Evolutionary conservation across 2,113 vertebrate genomes (phyloP).

Genomic region (Mus spicilegus): DNA sequence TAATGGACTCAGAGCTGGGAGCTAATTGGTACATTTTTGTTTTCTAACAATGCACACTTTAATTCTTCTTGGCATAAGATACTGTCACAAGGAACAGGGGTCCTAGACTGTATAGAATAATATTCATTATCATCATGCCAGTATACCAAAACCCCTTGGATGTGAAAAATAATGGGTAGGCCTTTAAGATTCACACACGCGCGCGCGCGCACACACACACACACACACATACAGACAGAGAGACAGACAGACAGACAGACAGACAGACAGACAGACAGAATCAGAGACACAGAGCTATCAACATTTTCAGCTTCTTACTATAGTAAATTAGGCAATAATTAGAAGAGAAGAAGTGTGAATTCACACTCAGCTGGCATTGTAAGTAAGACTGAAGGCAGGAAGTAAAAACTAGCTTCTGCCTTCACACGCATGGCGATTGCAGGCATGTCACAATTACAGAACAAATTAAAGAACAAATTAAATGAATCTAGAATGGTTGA

Average conservation of each 20-base stretch:
- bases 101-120: conserved; percentile 38
- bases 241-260: not conserved
- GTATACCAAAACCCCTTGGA: not conserved
- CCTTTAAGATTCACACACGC: not conserved
- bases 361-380: not conserved
- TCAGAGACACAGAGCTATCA: too few species aligned
- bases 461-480: not conserved
- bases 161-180: not conserved
- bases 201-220: not conserved
- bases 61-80: conserved; percentile 63
- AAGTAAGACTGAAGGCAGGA: not conserved
- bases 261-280: not conserved
- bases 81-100: conserved; percentile 41
- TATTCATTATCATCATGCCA: not conserved
- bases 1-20: conserved; percentile 56
- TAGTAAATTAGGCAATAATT: not conserved
- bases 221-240: not conserved
- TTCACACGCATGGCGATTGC: not conserved
- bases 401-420: not conserved
- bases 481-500: not conserved
- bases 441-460: not conserved
- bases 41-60: conserved; percentile 47
- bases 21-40: conserved; percentile 14
- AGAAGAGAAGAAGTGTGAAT: not conserved
- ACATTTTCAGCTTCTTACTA: conserved; percentile 29